phyloP scores from a whole-genome alignment of 2,888 invertebrate species.

The Drosophila flavopinicola region DNA sequence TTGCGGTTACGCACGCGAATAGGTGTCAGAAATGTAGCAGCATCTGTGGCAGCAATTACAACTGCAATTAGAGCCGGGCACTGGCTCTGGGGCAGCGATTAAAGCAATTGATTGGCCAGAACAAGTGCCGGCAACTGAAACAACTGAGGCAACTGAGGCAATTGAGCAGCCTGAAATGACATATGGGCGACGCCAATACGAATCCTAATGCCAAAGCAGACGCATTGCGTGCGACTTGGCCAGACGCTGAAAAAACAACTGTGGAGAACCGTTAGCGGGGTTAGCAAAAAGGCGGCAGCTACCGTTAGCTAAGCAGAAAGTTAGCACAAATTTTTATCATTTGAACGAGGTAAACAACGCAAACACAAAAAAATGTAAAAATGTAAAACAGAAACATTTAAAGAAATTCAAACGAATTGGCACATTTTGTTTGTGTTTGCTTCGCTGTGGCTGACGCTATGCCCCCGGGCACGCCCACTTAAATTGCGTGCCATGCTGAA shows the following conservation, averaged over 20 bases:
- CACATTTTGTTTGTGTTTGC: conserved; percentile 56
- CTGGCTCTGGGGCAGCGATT: conserved; percentile 35
- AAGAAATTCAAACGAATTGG: conserved; percentile 80
- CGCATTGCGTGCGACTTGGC: conserved; percentile 54
- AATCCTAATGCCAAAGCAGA: conserved; percentile 9
- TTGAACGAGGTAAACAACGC: conserved; percentile 24
- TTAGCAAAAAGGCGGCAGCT: conserved; percentile 41
- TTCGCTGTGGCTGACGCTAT: conserved; percentile 41
- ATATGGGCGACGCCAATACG: conserved; percentile 69
- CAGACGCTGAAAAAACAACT: conserved; percentile 67
- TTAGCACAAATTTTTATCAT: conserved; percentile 37
- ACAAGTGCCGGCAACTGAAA: conserved; percentile 54
- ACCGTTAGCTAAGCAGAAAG: conserved; percentile 57
- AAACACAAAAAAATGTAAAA: conserved; percentile 23
- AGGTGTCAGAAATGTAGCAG: conserved; percentile 52
- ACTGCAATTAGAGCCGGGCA: conserved; percentile 54
- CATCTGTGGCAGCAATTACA: conserved; percentile 63
- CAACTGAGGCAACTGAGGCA: no score
- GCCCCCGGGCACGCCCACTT: conserved; percentile 81
- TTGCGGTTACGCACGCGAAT: conserved; percentile 61
- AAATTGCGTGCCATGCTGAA: conserved; percentile 83
- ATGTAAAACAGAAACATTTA: conserved; percentile 57
- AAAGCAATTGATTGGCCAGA: conserved; percentile 49
- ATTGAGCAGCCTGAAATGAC: conserved; percentile 42
- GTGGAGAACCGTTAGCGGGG: conserved; percentile 38